Evolutionary conservation across 2,888 invertebrate species (phyloP), one percentile per base, ranked within the genome.

Genomic region (Terebella lapidaria): DNA sequence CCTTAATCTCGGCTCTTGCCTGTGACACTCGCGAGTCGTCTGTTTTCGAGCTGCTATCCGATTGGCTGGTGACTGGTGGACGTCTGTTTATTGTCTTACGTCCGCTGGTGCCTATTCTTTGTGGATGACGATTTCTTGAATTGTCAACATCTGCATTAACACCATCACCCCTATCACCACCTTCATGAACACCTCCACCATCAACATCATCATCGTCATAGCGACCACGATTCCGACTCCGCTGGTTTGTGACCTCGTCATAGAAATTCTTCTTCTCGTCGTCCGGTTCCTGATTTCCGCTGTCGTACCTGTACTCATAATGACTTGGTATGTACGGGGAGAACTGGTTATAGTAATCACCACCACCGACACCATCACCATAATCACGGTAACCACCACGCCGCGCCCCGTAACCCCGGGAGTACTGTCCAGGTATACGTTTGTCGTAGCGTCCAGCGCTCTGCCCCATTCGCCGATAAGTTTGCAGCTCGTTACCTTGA

Each of bases 211-310:
- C 42, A 30, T 28, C 30, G 52, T n/a, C n/a, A 15, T 10, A 10
- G n/a, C 42, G 10, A 35, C 42, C 49, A 49, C 52, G 54, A 49
- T 63, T 60, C 18, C 65, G 22, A 52, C 56, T 60, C 26, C 65
- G 10, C 56, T 65, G 65, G 25, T 65, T 63, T 18, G 47, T 29
- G 2, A 65, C 62, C 29, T 64, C 60, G 27, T 65, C 35, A 42
- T 65, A 63, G 46, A 64, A 62, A 35, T 58, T 51, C 26, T 60
- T 57, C 49, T 22, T 10, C n/a, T 22, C 22, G 18, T 49, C 49
- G 15, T 49, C 10, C 10, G 15, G 49, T 5, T 49, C 24, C 5
- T 22, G 10, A 24, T 49, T 20, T 49, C 5, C 49, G 24, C 5
- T 20, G 49, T 49, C 22, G 22, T 49, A 10, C 15, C n/a, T 22